These are phyloP conservation scores for Idaea biselata DNA, from an alignment of 2,888 invertebrate species.

Conservation along the genomic window DNA sequence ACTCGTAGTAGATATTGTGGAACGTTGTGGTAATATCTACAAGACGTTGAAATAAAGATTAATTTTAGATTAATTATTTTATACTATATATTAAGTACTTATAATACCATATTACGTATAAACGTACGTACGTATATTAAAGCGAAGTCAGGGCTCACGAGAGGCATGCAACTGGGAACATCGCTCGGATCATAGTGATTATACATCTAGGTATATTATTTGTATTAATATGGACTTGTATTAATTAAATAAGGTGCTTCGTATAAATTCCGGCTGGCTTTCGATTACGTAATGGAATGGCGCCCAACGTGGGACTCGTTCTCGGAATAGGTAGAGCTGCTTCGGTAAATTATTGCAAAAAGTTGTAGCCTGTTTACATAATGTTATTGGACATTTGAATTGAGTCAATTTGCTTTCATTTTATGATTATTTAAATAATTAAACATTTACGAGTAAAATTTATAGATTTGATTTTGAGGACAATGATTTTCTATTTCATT, in stretches of 20 bases:
- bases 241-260: slow-evolving; percentile 23
- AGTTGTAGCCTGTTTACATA: slow-evolving; percentile 4
- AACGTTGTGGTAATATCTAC: too few species aligned
- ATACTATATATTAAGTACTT: too few species aligned
- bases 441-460: neutral
- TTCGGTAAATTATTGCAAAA: slow-evolving; percentile 15
- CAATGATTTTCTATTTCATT: too few species aligned
- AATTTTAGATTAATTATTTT: too few species aligned
- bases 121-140: too few species aligned
- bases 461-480: too few species aligned
- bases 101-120: too few species aligned
- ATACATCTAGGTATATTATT: slow-evolving; percentile 7
- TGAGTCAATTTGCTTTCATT: neutral
- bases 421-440: neutral
- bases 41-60: too few species aligned
- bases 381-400: neutral
- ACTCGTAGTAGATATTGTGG: too few species aligned
- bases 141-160: too few species aligned
- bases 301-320: slow-evolving; percentile 30
- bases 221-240: slow-evolving; percentile 18
- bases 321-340: slow-evolving; percentile 8
- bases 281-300: slow-evolving; percentile 34
- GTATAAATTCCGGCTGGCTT: slow-evolving; percentile 20
- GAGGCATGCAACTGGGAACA: too few species aligned
- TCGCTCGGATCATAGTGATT: neutral